Evolutionary conservation across 2,888 invertebrate species (phyloP), one percentile per base, ranked within the genome.

Genomic region (Drosophila austrosaltans): DNA sequence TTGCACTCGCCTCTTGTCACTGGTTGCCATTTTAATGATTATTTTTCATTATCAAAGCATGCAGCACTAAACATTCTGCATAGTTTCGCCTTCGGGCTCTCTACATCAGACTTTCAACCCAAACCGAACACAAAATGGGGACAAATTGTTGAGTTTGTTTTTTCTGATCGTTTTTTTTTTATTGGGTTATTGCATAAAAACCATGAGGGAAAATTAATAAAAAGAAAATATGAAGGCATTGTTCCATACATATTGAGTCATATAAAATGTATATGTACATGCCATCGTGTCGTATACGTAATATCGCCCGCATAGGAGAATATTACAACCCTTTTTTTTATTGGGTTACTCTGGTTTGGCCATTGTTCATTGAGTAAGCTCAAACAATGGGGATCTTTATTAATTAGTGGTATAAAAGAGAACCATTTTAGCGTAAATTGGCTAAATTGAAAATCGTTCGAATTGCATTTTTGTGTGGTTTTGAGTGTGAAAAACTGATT

Each of bases 111-210:
- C 0, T 30, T 30, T 30, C 30, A 5, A 30, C 4, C 71, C 20
- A 65, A 42, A 69, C 57, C 69, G 59, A 22, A 57, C 32, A 40
- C 6, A 42, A 68, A 56, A 53, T 58, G 67, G 63, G 65, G 73
- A 80, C 82, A 83, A 83, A 82, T 83, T 87, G 86, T 82, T 75
- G 69, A 82, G 74, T 68, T 79, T 67, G 63, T 68, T 65, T 63
- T 65, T 63, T n/a, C 30, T 30, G 48, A 1, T 30, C 5, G 4
- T 30, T 36, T 36, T 36, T 32, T 25, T 40, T 63, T 48, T 56
- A 56, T 48, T 64, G 58, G 40, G 57, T 39, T 32, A 48, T 32
- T 32, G 36, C 22, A 28, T 20, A 53, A 25, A 53, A 53, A 40
- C 25, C 53, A 66, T 48, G 57, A 16, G 72, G 53, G 36, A 76